phyloP scores from a whole-genome alignment of 1,140 invertebrate genomes.

The Ganaspis sp. region DNA sequence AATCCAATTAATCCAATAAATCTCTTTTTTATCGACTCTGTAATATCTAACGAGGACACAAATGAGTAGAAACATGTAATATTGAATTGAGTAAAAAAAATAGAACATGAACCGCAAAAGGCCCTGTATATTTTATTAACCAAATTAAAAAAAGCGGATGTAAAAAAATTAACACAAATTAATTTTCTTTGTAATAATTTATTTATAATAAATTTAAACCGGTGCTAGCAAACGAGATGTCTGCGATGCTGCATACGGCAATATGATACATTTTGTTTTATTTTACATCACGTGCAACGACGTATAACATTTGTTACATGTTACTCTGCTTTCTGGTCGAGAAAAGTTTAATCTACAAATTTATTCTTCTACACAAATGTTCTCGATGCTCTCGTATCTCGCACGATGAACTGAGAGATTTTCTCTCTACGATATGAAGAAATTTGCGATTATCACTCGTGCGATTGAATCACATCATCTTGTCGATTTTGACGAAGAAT shows the following conservation, averaged over 20 bases:
- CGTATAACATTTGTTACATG: constrained; percentile 52
- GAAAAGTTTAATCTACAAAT: constrained; percentile 52
- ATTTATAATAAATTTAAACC: constrained; percentile 74
- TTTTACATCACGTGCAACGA: constrained; percentile 69
- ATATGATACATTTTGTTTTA: constrained; percentile 67
- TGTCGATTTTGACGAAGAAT: not conserved
- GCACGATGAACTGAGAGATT: constrained; percentile 45
- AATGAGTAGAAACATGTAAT: no score
- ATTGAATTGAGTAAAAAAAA: no score
- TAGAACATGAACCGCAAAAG: no score
- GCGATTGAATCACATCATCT: not conserved
- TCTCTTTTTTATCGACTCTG: no score
- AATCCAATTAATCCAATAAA: no score
- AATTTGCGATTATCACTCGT: constrained; percentile 19
- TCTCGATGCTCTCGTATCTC: constrained; percentile 52
- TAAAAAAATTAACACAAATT: not conserved
- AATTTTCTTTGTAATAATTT: constrained; percentile 71
- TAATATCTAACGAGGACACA: no score
- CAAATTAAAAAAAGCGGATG: not conserved
- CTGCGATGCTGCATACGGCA: constrained; percentile 56
- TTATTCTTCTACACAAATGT: constrained; percentile 52
- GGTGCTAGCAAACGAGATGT: constrained; percentile 46
- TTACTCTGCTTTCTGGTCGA: constrained; percentile 62
- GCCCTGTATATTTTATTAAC: no score
- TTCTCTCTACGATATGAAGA: constrained; percentile 14